These are phyloP conservation scores for Drosophila nr. perissopoda DNA, from an alignment of 2,888 invertebrate species.

Conservation along the genomic window DNA sequence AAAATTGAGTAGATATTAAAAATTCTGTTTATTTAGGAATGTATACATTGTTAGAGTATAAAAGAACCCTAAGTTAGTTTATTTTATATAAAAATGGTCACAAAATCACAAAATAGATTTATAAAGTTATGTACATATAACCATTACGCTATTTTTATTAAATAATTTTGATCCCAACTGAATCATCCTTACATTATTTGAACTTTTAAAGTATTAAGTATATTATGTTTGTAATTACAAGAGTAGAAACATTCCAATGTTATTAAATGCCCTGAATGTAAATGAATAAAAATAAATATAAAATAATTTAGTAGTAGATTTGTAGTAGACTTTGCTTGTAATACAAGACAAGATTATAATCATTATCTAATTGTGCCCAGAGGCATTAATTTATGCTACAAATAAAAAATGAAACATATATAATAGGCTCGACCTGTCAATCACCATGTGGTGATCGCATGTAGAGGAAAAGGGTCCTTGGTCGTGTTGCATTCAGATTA, in stretches of 20 bases:
- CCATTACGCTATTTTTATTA: neutral
- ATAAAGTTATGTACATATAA: conserved; percentile 13
- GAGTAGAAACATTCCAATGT: conserved; percentile 1
- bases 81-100: conserved; percentile 9
- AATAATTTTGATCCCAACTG: neutral
- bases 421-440: neutral
- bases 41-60: conserved; percentile 31
- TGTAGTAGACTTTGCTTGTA: neutral
- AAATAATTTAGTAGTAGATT: conserved; percentile 2
- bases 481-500: neutral
- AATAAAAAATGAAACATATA: neutral
- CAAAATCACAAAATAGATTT: conserved; percentile 10
- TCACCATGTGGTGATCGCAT: neutral
- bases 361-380: conserved; percentile 9
- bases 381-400: conserved; percentile 8
- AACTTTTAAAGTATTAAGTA: conserved; percentile 1
- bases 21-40: conserved; percentile 34
- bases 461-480: neutral
- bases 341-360: conserved; percentile 11
- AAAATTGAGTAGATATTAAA: conserved; percentile 42
- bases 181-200: conserved; percentile 4
- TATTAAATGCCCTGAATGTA: conserved; percentile 7
- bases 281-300: conserved; percentile 13
- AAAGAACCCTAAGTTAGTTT: conserved; percentile 16
- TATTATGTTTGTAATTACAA: conserved; percentile 1